Conservation (phyloP, 1,140 invertebrate genomes). For the Drosophila sechellia region DNA sequence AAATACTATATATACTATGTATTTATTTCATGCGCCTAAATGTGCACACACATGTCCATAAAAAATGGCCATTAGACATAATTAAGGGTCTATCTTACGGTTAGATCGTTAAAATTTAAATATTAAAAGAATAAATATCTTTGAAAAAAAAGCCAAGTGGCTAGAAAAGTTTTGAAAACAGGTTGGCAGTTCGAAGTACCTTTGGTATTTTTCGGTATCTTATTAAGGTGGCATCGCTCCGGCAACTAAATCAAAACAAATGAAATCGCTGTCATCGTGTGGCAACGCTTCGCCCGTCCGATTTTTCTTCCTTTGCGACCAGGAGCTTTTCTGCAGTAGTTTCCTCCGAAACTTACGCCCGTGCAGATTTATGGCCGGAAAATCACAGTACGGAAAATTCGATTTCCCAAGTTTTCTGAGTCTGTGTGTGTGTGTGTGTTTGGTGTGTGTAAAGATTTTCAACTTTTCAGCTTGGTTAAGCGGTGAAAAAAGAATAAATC, state of each 20-base stretch:
- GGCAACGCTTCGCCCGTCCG: background rate
- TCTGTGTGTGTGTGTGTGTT: slow-evolving; percentile 22
- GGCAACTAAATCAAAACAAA: slow-evolving; percentile 3
- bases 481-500: slow-evolving; percentile 4
- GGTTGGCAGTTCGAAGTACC: background rate
- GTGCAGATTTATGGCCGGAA: slow-evolving; percentile 49
- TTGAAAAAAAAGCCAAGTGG: background rate
- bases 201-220: background rate
- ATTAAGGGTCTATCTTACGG: no score
- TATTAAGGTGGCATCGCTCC: background rate
- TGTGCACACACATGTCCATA: no score
- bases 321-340: slow-evolving; percentile 54
- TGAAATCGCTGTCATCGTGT: background rate
- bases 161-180: background rate
- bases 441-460: slow-evolving; percentile 29
- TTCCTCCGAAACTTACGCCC: slow-evolving; percentile 36
- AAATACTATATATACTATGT: no score
- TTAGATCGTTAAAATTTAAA: background rate
- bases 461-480: slow-evolving; percentile 46
- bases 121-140: background rate
- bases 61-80: no score
- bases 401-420: slow-evolving; percentile 28
- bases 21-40: no score
- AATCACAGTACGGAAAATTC: slow-evolving; percentile 54
- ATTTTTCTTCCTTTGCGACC: slow-evolving; percentile 44